Percentiles rank a stretch among this genome's conserved stretches.
phyloP scores from a whole-genome alignment of 2,888 invertebrate species.

The Meandrusa payeni region DNA sequence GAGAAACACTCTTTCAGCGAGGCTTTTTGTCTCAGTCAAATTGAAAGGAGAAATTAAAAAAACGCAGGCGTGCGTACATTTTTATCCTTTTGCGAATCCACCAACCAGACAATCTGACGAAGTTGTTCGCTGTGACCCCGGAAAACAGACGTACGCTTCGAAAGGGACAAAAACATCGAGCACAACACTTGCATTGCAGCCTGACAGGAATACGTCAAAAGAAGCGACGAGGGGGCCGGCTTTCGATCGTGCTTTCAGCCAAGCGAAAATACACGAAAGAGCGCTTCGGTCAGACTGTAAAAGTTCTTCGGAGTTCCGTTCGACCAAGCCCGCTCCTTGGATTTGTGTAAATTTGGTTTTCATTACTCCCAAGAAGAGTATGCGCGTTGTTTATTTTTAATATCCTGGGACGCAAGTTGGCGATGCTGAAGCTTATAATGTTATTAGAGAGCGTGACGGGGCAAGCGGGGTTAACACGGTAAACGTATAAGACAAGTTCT shows the following conservation, averaged over 20 bases:
- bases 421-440: conserved; percentile 28
- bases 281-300: too few relatives aligned
- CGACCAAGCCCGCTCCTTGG: conserved; percentile 14
- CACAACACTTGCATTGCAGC: conserved; percentile 22
- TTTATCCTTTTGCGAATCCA: conserved; percentile 16
- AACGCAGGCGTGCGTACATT: conserved; percentile 20
- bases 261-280: conserved; percentile 3
- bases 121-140: conserved; percentile 17
- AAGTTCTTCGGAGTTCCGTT: neutral
- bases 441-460: conserved; percentile 21
- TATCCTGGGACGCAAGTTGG: conserved; percentile 29
- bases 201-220: conserved; percentile 19
- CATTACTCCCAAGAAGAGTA: conserved; percentile 26
- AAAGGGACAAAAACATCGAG: conserved; percentile 19
- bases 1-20: conserved; percentile 17
- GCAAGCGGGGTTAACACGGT: conserved; percentile 28
- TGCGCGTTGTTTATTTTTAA: conserved; percentile 32
- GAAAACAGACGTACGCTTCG: conserved; percentile 14
- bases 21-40: conserved; percentile 21
- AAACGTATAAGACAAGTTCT: conserved; percentile 24
- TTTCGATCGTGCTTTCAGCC: conserved; percentile 13
- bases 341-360: conserved; percentile 32
- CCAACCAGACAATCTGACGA: conserved; percentile 20
- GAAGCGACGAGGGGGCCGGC: conserved; percentile 2
- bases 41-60: conserved; percentile 25